A percentile compares a stretch with the other conserved stretches of the same genome.
Conservation (phyloP, 2,888 invertebrate species). For the Drosophila birchii region DNA sequence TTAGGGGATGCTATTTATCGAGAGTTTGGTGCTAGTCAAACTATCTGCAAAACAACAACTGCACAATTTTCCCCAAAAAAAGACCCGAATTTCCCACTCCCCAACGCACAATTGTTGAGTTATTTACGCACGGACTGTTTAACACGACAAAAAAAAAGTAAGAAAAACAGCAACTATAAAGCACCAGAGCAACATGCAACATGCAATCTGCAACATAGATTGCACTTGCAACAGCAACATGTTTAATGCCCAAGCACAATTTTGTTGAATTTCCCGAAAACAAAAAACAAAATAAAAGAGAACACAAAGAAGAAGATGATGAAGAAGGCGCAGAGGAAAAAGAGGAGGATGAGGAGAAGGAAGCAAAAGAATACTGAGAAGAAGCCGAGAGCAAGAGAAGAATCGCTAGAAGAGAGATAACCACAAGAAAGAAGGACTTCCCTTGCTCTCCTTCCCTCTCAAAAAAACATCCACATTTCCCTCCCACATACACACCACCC, state of each 20-base stretch:
- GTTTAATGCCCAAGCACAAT: slow-evolving; percentile 75
- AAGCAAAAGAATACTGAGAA: slow-evolving; percentile 34
- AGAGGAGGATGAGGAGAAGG: slow-evolving; percentile 21
- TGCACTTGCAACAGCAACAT: slow-evolving; percentile 48
- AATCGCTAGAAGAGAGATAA: neutral
- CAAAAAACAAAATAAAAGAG: slow-evolving; percentile 19
- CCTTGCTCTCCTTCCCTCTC: slow-evolving; percentile 29
- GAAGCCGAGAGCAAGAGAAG: slow-evolving; percentile 39
- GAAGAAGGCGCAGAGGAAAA: slow-evolving; percentile 32
- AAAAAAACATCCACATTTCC: slow-evolving; percentile 9
- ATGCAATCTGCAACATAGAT: slow-evolving; percentile 22
- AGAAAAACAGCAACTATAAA: slow-evolving; percentile 40
- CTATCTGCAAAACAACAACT: slow-evolving; percentile 70
- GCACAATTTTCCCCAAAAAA: slow-evolving; percentile 32
- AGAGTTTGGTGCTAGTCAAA: slow-evolving; percentile 84
- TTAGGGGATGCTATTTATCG: slow-evolving; percentile 57
- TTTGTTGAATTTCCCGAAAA: slow-evolving; percentile 52
- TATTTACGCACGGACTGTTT: slow-evolving; percentile 78
- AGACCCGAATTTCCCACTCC: slow-evolving; percentile 11
- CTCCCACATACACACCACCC: slow-evolving; percentile 27
- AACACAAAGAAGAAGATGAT: slow-evolving; percentile 40
- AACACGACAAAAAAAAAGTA: slow-evolving; percentile 54
- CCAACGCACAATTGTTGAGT: slow-evolving; percentile 59
- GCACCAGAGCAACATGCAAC: slow-evolving; percentile 45
- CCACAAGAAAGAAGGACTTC: slow-evolving; percentile 23